Evolutionary conservation across 2,888 invertebrate species (phyloP), one percentile per base, ranked within the genome.

Genomic region (Endomychus coccineus): DNA sequence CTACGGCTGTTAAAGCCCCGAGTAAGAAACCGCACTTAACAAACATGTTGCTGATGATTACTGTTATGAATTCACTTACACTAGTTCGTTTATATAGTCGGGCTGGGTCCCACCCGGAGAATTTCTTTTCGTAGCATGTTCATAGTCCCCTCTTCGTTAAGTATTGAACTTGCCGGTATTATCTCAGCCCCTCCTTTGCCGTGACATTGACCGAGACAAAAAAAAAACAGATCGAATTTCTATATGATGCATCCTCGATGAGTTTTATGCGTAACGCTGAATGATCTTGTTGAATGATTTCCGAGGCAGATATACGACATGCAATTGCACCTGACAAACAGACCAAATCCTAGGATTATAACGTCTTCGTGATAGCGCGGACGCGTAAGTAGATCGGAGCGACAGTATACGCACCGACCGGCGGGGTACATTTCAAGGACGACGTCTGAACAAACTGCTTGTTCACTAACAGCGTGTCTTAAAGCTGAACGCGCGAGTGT

Each of bases 11-110:
- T 48, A 70, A 71, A 58, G 75, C 66, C 49, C 71, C 70, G 62
- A 73, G 66, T 57, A 74, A 60, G 52, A 76, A 57, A 56, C 77
- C 66, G 64, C 74, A 76, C 66, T 74, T 71, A 55, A 64, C 59
- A 59, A 73, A 72, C 75, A 76, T 77, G 51, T 51, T 55, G 35
- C 33, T 44, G 39, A n/a, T n/a, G n/a, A n/a, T 56, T 56, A 64
- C 64, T 66, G 64, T 62, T 61, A 62, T 52, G 52, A 52, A 59
- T 62, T 61, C 58, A 62, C 60, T 62, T 64, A 52, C 60, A 62
- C 58, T 61, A 58, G 55, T 48, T 49, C 49, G 50, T 58, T 56
- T 62, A 55, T 62, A 62, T 62, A 61, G 54, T 39, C 42, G 45
- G 47, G 37, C 35, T 39, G n/a, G 52, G 54, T 56, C 59, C 60